Evolutionary conservation across 2,113 vertebrate genomes (phyloP).

Genomic region (Hyperoodon ampullatus): DNA sequence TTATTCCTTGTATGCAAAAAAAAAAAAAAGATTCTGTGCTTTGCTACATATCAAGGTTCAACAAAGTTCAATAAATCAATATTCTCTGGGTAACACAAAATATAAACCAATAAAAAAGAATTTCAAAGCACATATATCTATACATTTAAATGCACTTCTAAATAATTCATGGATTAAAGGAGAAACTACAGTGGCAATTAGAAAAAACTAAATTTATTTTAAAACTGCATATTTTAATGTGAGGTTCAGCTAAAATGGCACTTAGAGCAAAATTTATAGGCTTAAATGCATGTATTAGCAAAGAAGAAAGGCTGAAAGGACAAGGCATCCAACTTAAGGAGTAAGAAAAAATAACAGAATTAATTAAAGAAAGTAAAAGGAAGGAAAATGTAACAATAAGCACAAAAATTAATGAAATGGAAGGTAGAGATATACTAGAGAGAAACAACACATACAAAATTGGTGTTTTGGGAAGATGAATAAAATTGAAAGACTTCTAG

Average conservation of each 20-base stretch:
- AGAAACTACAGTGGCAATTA: not conserved
- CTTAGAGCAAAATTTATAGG: not conserved
- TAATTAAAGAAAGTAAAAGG: not conserved
- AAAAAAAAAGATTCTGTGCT: not conserved
- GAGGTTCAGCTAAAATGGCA: not conserved
- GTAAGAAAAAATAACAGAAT: not conserved
- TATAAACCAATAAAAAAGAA: not conserved
- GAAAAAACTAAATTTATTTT: not conserved
- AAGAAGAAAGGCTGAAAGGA: not conserved
- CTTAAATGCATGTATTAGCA: not conserved
- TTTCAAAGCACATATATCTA: not conserved
- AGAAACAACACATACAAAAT: not conserved
- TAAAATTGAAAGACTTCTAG: not conserved
- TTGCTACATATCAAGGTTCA: not conserved
- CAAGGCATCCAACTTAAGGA: not conserved
- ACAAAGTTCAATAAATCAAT: not conserved
- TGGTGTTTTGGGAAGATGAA: not conserved
- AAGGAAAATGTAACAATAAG: not conserved
- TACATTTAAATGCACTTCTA: not conserved
- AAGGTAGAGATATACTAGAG: not conserved
- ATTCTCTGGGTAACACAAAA: conserved; percentile 9
- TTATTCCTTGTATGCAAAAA: conserved; percentile 9
- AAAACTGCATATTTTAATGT: not conserved
- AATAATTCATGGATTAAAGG: not conserved
- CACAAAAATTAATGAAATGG: not conserved